These are phyloP conservation scores for Sciurus vulgaris DNA, from an alignment of 2,797 vertebrate species.

Conservation along the genomic window DNA sequence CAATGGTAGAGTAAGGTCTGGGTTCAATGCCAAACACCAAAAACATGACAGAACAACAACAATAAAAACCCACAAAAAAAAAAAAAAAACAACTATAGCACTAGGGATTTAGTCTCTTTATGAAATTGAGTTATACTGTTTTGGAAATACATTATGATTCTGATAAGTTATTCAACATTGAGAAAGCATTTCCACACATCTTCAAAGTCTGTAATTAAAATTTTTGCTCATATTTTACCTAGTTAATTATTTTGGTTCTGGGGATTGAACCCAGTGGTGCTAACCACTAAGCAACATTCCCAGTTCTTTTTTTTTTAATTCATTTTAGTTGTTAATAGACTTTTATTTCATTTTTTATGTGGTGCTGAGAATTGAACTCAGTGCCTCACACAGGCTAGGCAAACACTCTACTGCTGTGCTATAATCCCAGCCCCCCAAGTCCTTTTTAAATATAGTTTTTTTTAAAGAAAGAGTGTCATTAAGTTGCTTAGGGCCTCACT, in stretches of 20 bases:
- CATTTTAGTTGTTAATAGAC: too few species aligned
- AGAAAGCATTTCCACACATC: background rate
- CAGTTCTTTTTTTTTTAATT: too few species aligned
- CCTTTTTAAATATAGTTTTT: too few species aligned
- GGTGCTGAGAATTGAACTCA: too few species aligned
- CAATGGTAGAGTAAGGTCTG: background rate
- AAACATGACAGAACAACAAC: background rate
- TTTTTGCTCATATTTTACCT: background rate
- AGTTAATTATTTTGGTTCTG: background rate
- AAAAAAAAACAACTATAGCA: background rate
- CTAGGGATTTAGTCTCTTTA: background rate
- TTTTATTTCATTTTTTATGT: too few species aligned
- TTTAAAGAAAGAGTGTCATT: too few species aligned
- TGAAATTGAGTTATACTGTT: constrained; percentile 12
- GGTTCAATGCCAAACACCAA: background rate
- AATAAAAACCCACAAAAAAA: background rate
- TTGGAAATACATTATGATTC: constrained; percentile 22
- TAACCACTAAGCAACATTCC: too few species aligned
- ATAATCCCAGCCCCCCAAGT: too few species aligned
- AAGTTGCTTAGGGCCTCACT: too few species aligned
- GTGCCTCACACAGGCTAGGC: too few species aligned
- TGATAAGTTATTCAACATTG: background rate
- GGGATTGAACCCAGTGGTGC: too few species aligned
- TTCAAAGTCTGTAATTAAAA: constrained; percentile 2
- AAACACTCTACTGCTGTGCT: too few species aligned